These are phyloP conservation scores for Cololabis saira DNA, from an alignment of 2,113 vertebrate species.

Conservation along the genomic window DNA sequence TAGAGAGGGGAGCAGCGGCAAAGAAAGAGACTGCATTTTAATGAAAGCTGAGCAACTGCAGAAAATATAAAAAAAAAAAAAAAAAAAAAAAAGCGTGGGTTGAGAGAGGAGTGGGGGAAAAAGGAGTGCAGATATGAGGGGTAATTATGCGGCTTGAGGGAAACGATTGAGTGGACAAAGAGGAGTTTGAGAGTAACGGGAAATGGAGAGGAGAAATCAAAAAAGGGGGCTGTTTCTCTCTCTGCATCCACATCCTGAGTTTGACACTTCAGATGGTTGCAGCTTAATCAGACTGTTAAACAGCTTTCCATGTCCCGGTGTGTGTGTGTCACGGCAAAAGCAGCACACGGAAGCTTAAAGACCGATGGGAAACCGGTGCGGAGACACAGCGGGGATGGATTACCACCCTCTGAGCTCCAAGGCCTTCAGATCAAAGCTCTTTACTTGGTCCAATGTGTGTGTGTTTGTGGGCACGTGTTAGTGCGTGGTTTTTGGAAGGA, in stretches of 20 bases:
- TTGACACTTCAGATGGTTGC: conserved; percentile 49
- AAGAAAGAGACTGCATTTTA: conserved; percentile 30
- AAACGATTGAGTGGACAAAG: conserved; percentile 28
- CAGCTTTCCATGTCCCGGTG: conserved; percentile 40
- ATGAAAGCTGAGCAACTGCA: conserved; percentile 45
- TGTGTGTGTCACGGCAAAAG: conserved; percentile 29
- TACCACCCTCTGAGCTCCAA: conserved; percentile 48
- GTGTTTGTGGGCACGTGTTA: background rate
- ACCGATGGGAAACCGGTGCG: conserved; percentile 39
- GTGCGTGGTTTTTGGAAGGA: conserved; percentile 25
- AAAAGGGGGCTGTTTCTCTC: conserved; percentile 40
- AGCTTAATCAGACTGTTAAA: conserved; percentile 50
- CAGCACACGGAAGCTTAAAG: conserved; percentile 39
- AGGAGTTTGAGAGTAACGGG: conserved; percentile 36
- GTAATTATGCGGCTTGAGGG: conserved; percentile 59
- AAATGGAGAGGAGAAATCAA: conserved; percentile 47
- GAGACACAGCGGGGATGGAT: conserved; percentile 60
- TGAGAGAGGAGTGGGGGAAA: conserved; percentile 9
- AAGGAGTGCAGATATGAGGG: conserved; percentile 24
- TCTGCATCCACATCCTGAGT: conserved; percentile 22
- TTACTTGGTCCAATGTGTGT: conserved; percentile 28
- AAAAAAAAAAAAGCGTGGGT: conserved; percentile 44
- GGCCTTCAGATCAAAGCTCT: conserved; percentile 64
- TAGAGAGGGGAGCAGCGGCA: conserved; percentile 12
- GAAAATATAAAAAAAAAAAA: conserved; percentile 47